Conservation (phyloP, 2,888 invertebrate genomes). For the Eupithecia abbreviata region DNA sequence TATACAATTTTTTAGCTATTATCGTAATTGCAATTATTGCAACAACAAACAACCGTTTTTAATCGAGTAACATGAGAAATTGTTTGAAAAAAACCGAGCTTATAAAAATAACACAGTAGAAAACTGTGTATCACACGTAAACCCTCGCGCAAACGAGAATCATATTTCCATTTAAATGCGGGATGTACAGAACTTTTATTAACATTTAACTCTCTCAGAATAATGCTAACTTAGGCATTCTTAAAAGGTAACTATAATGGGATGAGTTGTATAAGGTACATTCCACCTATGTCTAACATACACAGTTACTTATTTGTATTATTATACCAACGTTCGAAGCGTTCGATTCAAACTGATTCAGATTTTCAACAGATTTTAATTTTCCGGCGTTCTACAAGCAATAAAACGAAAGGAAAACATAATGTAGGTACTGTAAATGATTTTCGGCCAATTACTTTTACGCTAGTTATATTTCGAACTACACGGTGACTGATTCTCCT, state of each 20-base stretch:
- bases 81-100: neutral
- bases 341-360: neutral
- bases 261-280: neutral
- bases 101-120: neutral
- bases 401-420: neutral
- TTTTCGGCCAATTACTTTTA: neutral
- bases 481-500: neutral
- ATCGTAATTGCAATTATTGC: neutral
- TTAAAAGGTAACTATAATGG: neutral
- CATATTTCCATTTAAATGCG: conserved; percentile 23
- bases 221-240: conserved; percentile 11
- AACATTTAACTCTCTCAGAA: conserved; percentile 23
- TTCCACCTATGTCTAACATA: neutral
- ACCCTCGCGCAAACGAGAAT: conserved; percentile 12
- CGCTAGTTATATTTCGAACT: neutral
- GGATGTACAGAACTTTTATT: conserved; percentile 27
- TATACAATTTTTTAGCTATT: no score
- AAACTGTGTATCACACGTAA: conserved; percentile 16
- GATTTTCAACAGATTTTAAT: neutral
- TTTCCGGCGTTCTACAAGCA: neutral
- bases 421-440: no score
- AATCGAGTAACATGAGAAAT: neutral
- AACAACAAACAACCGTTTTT: neutral
- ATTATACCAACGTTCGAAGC: neutral
- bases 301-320: neutral